Base-by-base conservation (phyloP, 2,888 invertebrate genomes). In the Chalcis sispes region DNA sequence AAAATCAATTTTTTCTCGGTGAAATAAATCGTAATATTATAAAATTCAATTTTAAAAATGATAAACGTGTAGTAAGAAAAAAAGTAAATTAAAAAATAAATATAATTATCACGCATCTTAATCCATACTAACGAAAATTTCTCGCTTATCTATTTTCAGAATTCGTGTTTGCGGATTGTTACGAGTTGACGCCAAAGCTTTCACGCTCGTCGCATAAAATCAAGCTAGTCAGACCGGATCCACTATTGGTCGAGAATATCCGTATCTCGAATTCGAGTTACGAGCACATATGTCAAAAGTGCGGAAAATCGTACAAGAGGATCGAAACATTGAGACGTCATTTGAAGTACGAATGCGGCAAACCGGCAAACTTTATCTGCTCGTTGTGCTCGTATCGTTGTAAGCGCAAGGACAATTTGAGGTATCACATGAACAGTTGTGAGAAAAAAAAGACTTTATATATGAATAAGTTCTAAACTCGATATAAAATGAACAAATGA, bases 281-380 rank as follows among this genome's bases (percentile, higher is more conserved):
- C 40, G 58, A 65, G 15, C 18, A 77, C 50, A 58, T 64, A 0
- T 77, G 77, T 42, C 40, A 61, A 1, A 56, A 59, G 23, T 77
- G 77, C 54, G 75, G 77, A 20, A 75, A 72, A 46, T 48, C 46
- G 2, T 77, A 77, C 64, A 79, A 75, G 54, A 72, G 78, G 7
- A 18, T 42, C 27, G 77, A 76, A 29, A 70, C 69, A 8, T 71
- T 78, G 0, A 64, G 62, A 36, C 83, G 85, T 1, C 85, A 85
- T 65, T 80, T 82, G 70, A 81, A 81, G 50, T 79, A 82, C 69
- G 84, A 85, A 72, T 85, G 83, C 77, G 84, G 82, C 54, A 82
- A 83, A 62, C 72, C 80, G 7, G 83, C 85, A 8, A 81, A 82
- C 48, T 85, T 85, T 77, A 79, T 81, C 72, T 85, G 85, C 75